Evolutionary conservation across 2,888 invertebrate genomes (phyloP), one percentile per base, ranked within the genome.

Genomic region (Cerceris rybyensis): DNA sequence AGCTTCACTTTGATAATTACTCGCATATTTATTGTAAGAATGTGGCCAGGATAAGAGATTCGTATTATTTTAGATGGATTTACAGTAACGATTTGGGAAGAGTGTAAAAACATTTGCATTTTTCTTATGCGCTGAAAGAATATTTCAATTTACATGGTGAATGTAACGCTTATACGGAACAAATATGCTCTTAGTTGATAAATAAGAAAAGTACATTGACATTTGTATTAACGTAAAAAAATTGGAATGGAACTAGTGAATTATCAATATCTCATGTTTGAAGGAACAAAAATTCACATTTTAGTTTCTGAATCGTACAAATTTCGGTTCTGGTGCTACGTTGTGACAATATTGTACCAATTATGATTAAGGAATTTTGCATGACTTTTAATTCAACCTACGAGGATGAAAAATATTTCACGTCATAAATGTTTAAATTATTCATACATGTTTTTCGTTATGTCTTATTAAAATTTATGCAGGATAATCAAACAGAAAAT

Each of bases 101-200:
- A 7, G 28, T 2, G 13, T 7, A 17, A 17, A 7, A 7, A 8
- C 1, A 7, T 7, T 16, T 55, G 6, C 28, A 17, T 55, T 17
- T 55, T 17, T 17, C 5, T 17, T 11, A 11, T 52, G n/a, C 11
- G n/a, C 52, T 55, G 7, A 55, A 55, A 0, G 16, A 11, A 7
- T 6, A 8, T 2, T 50, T n/a, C 13, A 55, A 55, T 17, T 55
- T 55, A 7, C 17, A 17, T 14, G 14, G 43, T 60, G 28, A 77
- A 75, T 50, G 11, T 16, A 14, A 61, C 50, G 50, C 65, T 70
- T 77, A 43, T 66, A 75, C 43, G 46, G 43, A 70, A 77, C 60
- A 69, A 77, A 75, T 69, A 49, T 11, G 50, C 46, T 28, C 64
- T 41, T 50, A 14, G 7, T 64, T n/a, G 16, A 70, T 17, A 13